Evolutionary conservation across 2,888 invertebrate species (phyloP).

Genomic region (Sphecodes monilicornis): DNA sequence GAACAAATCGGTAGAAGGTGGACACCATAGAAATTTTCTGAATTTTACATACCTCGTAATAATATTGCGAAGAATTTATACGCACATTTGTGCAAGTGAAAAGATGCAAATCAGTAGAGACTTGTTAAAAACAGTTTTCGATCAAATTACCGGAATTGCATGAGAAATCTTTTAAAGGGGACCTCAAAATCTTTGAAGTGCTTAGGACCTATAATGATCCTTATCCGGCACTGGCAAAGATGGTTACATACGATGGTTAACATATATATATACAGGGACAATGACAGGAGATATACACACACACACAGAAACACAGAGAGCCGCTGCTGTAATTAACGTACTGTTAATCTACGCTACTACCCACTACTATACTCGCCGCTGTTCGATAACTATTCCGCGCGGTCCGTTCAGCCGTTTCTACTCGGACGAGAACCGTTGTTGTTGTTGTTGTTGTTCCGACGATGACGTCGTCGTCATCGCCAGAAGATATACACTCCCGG

Average conservation of each 20-base stretch:
- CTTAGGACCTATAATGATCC: too few relatives aligned
- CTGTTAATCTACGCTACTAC: conserved; percentile 56
- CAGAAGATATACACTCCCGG: neutral
- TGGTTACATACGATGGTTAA: neutral
- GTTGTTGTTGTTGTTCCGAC: conserved; percentile 20
- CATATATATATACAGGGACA: neutral
- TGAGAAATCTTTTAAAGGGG: too few relatives aligned
- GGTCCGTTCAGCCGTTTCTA: conserved; percentile 58
- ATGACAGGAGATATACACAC: neutral
- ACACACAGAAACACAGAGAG: conserved; percentile 39
- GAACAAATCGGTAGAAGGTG: too few relatives aligned
- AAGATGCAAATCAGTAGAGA: too few relatives aligned
- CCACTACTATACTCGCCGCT: conserved; percentile 43
- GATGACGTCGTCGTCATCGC: conserved; percentile 22
- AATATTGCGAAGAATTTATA: too few relatives aligned
- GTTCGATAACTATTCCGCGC: conserved; percentile 47
- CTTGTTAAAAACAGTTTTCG: too few relatives aligned
- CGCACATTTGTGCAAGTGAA: too few relatives aligned
- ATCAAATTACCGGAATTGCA: too few relatives aligned
- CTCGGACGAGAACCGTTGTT: conserved; percentile 44
- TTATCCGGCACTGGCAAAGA: too few relatives aligned
- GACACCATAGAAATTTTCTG: too few relatives aligned
- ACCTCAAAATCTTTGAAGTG: too few relatives aligned
- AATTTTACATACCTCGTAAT: too few relatives aligned
- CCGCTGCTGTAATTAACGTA: conserved; percentile 63